A percentile compares a stretch with the other conserved stretches of the same genome.
phyloP scores from a whole-genome alignment of 2,888 invertebrate species.

The Listrodromus nycthemerus region DNA sequence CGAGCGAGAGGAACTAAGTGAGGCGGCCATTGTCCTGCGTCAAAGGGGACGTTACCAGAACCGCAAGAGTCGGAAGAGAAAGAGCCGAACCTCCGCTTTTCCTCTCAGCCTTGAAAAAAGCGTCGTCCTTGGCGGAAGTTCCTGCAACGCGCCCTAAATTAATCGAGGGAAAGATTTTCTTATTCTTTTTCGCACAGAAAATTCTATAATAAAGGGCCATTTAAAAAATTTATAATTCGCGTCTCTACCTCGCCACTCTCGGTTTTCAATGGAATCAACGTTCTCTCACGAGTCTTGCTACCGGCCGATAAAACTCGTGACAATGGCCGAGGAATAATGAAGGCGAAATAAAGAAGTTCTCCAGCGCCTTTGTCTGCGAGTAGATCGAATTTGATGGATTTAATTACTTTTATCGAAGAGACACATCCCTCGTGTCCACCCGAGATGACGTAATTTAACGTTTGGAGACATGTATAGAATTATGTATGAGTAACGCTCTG shows the following conservation, averaged over 20 bases:
- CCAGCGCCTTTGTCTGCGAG: slow-evolving; percentile 1
- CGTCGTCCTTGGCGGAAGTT: neutral
- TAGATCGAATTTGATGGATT: slow-evolving; percentile 39
- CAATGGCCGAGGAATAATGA: slow-evolving; percentile 22
- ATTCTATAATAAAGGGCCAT: slow-evolving; percentile 67
- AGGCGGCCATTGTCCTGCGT: slow-evolving; percentile 56
- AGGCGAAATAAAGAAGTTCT: slow-evolving; percentile 6
- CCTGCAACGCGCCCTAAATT: slow-evolving; percentile 40
- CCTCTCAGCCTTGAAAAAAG: neutral
- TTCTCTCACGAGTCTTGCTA: slow-evolving; percentile 9
- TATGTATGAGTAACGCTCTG: no score
- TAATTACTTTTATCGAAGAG: slow-evolving; percentile 14
- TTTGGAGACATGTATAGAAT: neutral
- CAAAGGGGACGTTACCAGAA: slow-evolving; percentile 35
- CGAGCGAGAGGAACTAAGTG: slow-evolving; percentile 29
- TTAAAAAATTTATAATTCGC: slow-evolving; percentile 79
- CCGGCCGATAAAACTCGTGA: slow-evolving; percentile 53
- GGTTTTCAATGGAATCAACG: slow-evolving; percentile 34
- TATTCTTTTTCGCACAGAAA: slow-evolving; percentile 65
- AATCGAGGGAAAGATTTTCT: slow-evolving; percentile 60
- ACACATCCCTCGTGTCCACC: neutral
- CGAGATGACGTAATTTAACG: neutral
- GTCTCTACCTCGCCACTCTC: slow-evolving; percentile 13
- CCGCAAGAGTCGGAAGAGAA: slow-evolving; percentile 26
- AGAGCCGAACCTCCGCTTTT: neutral